Percentiles rank a stretch among this genome's conserved stretches.
These are phyloP conservation scores for Proteles cristata DNA, from an alignment of 2,113 vertebrate species.

Conservation along the genomic window DNA sequence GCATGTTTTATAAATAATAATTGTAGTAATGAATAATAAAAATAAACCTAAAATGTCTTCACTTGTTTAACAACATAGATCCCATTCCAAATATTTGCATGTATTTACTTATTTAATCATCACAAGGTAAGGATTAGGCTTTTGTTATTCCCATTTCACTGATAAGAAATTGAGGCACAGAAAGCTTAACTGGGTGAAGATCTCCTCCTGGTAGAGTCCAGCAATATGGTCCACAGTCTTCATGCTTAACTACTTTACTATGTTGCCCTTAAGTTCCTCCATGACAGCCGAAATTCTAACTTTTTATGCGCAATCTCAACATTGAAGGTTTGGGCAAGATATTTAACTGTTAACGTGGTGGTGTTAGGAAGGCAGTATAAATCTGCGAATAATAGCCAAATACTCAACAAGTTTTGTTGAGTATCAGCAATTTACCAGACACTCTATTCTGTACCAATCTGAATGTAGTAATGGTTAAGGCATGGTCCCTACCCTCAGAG, in stretches of 20 bases:
- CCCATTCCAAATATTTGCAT: neutral
- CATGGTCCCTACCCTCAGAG: neutral
- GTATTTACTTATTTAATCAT: neutral
- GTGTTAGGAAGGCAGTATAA: neutral
- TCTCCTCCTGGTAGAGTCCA: neutral
- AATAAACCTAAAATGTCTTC: neutral
- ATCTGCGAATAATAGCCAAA: neutral
- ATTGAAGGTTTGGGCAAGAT: neutral
- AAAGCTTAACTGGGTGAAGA: neutral
- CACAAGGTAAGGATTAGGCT: neutral
- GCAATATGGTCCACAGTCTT: neutral
- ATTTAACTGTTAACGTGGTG: neutral
- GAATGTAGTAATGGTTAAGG: neutral
- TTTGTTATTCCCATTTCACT: neutral
- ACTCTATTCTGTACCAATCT: neutral
- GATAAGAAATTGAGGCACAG: neutral
- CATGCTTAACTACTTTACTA: neutral
- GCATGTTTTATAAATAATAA: neutral
- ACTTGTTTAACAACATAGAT: neutral
- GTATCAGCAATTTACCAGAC: neutral
- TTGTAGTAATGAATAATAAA: neutral
- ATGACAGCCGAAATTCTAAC: neutral
- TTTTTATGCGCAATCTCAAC: neutral
- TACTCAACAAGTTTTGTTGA: neutral
- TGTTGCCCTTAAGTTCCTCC: neutral